Base-by-base conservation (phyloP, 2,888 invertebrate species). In the Alitta virens region DNA sequence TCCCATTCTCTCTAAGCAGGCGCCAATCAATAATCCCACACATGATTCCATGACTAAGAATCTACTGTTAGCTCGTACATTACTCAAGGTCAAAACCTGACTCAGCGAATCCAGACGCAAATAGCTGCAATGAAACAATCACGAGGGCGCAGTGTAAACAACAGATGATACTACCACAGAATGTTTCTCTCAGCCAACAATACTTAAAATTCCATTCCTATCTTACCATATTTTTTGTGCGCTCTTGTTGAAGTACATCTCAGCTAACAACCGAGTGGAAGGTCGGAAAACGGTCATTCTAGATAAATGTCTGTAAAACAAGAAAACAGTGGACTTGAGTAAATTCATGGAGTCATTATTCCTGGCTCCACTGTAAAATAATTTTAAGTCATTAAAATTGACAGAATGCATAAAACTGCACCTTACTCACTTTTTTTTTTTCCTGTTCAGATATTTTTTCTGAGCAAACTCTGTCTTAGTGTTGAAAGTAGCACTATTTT, bases 401-500 rank as follows among this genome's bases (percentile, higher is more conserved):
- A n/a, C n/a, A n/a, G n/a, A n/a, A n/a, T n/a, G n/a, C n/a, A n/a
- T n/a, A n/a, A 40, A 40, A 16, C 40, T 40, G 12, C 9, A 25
- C 27, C 53, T 26, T 26, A 89, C 91, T 83, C 95, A 97, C 83
- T 97, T 97, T 73, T 90, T 91, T 74, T 92, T 91, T 81, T 99
- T 99, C 80, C 97, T 97, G 62, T 81, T 91, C 50, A 97, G 85
- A 81, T 97, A 98, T 80, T 97, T 97, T 72, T 92, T 92, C 81
- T 97, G 84, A 0, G 85, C 81, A 81, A 89, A 97, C 75, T 91
- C 92, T 0, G 95, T 97, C 85, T 96, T 96, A 61, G 87, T 72
- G 27, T 87, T 86, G 81, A 97, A 98, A 0, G 95, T 94, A 70
- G 89, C 90, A 18, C 95, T 97, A 78, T 95, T 95, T 66, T 90